Percentiles rank a stretch among this genome's conserved stretches.
phyloP scores from a whole-genome alignment of 2,113 vertebrate genomes.

The Amazona vittata region DNA sequence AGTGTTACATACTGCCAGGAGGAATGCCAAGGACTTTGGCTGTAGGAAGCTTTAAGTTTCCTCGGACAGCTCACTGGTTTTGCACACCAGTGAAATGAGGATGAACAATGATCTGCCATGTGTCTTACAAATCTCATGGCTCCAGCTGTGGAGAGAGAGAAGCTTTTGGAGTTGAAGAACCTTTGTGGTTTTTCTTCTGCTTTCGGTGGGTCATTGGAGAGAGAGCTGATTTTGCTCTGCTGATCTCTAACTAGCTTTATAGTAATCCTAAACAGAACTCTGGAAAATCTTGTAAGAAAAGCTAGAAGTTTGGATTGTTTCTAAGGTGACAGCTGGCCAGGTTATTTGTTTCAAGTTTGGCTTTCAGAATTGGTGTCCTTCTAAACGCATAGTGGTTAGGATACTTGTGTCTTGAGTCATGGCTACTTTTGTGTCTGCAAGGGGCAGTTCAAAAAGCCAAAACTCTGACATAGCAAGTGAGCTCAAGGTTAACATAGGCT shows the following conservation, averaged over 20 bases:
- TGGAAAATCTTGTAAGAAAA: not conserved
- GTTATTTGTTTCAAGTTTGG: not conserved
- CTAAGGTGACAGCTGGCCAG: not conserved
- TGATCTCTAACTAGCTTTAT: not conserved
- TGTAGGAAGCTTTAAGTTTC: not conserved
- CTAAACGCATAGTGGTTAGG: not conserved
- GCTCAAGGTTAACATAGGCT: not conserved
- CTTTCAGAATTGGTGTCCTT: not conserved
- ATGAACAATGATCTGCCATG: not conserved
- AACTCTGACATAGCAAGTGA: not conserved
- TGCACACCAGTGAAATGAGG: not conserved
- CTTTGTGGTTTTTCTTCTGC: not conserved
- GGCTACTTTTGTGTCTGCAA: not conserved
- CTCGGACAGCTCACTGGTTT: not conserved
- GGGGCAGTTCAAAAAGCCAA: not conserved
- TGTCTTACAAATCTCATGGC: not conserved
- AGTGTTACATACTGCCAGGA: not conserved
- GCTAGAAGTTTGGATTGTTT: not conserved
- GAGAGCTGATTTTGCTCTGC: not conserved
- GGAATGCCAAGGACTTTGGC: not conserved
- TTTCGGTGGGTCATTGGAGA: not conserved
- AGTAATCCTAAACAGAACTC: not conserved
- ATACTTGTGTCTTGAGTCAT: not conserved
- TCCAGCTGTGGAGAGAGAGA: not conserved
- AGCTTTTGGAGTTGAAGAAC: not conserved